Evolutionary conservation across 2,113 vertebrate species (phyloP), one percentile per base, ranked within the genome.

Genomic region (Pedetes capensis): DNA sequence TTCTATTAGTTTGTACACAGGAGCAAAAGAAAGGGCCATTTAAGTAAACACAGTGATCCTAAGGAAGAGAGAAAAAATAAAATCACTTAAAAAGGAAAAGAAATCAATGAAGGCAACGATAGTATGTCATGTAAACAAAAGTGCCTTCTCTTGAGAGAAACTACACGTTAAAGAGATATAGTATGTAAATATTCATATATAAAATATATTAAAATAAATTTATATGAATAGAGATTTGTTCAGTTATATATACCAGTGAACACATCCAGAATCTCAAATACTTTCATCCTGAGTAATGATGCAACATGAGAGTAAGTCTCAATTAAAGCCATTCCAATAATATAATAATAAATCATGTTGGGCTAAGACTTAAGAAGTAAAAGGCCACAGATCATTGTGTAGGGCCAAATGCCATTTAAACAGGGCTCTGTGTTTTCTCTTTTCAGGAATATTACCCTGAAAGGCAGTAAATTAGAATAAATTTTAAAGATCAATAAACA

Each of bases 181-280:
- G 2, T 69, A 57, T 80, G 27, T 82, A 49, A 69, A 55, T 66
- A 71, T 75, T 18, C 17, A 47, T 51, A n/a, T 90, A 39, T 32
- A 76, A 93, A 91, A 87, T 49, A 82, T 20, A 53, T 64, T 53
- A 25, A 89, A 64, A 64, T 82, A 78, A 82, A 87, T 86, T 88
- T 63, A 74, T 79, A 72, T 34, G 32, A 61, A 42, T 69, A 42
- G 1, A 80, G 27, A 75, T 83, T 68, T 86, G 1, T 64, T 88
- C 39, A 95, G 10, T 57, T 64, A 79, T 27, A 74, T 32, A 96
- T 69, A 37, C 8, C 63, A 93, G 39, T 71, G 79, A 92, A 76
- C 68, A 83, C 32, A 61, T 81, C 10, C 49, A 79, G 47, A 80
- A 76, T 57, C 74, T 90, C 91, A 85, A 61, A 51, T 37, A 63